These are phyloP conservation scores for Petrocephalus zakoni DNA, from an alignment of 2,113 vertebrate species.

Conservation along the genomic window DNA sequence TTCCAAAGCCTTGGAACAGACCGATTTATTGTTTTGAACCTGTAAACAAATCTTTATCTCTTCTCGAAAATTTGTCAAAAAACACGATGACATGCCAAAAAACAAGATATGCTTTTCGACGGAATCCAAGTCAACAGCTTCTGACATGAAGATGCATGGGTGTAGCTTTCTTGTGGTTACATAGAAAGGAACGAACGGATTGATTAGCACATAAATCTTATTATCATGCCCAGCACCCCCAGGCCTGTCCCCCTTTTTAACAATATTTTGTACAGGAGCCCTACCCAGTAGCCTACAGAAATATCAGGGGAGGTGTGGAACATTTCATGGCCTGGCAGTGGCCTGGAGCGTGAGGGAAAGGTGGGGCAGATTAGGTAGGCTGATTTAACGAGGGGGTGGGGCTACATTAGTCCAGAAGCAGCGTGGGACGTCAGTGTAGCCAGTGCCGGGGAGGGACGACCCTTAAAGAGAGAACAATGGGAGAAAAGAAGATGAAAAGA, in stretches of 20 bases:
- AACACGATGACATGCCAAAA: conserved; percentile 48
- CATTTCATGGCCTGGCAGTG: conserved; percentile 41
- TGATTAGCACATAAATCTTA: conserved; percentile 66
- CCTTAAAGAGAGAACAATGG: not conserved
- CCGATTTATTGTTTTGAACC: conserved; percentile 28
- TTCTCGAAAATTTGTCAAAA: conserved; percentile 55
- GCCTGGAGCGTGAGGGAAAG: conserved; percentile 42
- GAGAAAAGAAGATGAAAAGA: not conserved
- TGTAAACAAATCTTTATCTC: conserved; percentile 51
- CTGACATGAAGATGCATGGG: conserved; percentile 54
- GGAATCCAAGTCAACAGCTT: conserved; percentile 55
- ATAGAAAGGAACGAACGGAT: conserved; percentile 55
- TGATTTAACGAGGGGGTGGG: conserved; percentile 40
- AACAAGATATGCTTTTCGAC: conserved; percentile 47
- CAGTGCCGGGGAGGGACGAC: not conserved
- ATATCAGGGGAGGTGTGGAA: conserved; percentile 51
- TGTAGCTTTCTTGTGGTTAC: conserved; percentile 56
- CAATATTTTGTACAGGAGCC: conserved; percentile 50
- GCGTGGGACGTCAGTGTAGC: not conserved
- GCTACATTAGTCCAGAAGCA: conserved; percentile 19
- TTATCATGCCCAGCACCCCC: conserved; percentile 44
- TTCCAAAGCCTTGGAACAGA: conserved; percentile 28
- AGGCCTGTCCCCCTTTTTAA: conserved; percentile 33
- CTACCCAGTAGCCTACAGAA: conserved; percentile 62
- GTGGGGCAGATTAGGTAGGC: conserved; percentile 31